phyloP scores from a whole-genome alignment of 2,113 vertebrate species.

The Mustela nigripes region DNA sequence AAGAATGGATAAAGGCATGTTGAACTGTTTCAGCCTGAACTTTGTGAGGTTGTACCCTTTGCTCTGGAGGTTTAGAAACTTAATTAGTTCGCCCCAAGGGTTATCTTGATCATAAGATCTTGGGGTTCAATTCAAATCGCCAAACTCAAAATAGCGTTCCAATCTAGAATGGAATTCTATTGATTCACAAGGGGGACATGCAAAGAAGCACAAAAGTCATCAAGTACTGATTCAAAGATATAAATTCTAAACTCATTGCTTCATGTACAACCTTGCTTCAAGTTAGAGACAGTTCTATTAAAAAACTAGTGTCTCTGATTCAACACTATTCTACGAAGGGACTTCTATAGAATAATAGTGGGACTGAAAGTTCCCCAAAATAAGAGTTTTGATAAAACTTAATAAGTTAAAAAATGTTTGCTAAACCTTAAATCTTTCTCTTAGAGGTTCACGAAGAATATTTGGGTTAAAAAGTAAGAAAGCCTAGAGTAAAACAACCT shows the following conservation, averaged over 20 bases:
- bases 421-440: slow-evolving; percentile 20
- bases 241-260: not conserved
- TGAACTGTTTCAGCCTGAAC: not conserved
- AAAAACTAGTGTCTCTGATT: not conserved
- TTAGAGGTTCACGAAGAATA: not conserved
- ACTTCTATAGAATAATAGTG: not conserved
- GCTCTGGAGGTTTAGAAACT: not conserved
- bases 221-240: not conserved
- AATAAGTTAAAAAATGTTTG: not conserved
- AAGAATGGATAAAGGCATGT: not conserved
- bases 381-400: not conserved
- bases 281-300: not conserved
- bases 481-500: not conserved
- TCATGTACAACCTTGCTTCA: not conserved
- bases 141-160: not conserved
- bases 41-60: not conserved
- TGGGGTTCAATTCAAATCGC: not conserved
- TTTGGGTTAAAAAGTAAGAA: slow-evolving; percentile 1
- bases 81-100: not conserved
- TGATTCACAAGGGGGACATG: not conserved
- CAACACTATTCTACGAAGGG: not conserved
- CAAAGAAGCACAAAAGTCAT: not conserved
- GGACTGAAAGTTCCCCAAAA: not conserved
- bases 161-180: not conserved
- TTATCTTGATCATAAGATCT: not conserved